Conservation (phyloP, 1,140 invertebrate genomes). For the Pseudomyrmex flavicornis region DNA sequence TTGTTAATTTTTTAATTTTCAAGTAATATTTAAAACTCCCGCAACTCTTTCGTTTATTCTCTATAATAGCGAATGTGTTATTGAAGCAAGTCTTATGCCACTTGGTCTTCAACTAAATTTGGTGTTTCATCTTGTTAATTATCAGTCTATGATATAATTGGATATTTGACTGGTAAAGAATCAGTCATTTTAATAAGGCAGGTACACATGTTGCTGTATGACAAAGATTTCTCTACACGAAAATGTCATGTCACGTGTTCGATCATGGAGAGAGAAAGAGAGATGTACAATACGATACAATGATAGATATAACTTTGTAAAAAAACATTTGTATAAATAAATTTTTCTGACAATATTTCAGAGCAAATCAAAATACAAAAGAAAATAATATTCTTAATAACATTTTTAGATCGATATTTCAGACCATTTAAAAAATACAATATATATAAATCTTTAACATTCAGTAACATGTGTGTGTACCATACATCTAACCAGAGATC, state of each 20-base stretch:
- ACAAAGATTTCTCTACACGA: constrained; percentile 65
- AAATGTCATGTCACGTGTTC: neutral
- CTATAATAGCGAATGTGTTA: constrained; percentile 29
- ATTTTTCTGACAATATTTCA: constrained; percentile 7
- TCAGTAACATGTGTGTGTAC: constrained; percentile 66
- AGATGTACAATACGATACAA: neutral
- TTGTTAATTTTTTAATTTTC: constrained; percentile 18
- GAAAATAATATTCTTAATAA: no score
- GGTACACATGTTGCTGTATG: constrained; percentile 70
- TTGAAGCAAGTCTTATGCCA: constrained; percentile 72
- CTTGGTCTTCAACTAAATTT: constrained; percentile 64
- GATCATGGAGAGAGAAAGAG: neutral
- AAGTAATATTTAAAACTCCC: neutral
- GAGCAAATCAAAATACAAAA: no score
- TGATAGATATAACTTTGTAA: constrained; percentile 6
- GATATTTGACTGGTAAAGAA: constrained; percentile 71
- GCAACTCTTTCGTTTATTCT: constrained; percentile 5
- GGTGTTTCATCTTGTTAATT: constrained; percentile 76
- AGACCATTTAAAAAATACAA: neutral
- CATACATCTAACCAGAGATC: constrained; percentile 71
- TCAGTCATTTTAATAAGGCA: constrained; percentile 76
- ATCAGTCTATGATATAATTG: constrained; percentile 81
- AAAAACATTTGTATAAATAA: constrained; percentile 6
- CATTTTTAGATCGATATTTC: neutral
- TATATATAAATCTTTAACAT: constrained; percentile 70